Evolutionary conservation across 2,888 invertebrate genomes (phyloP).

Genomic region (Theretra japonica): DNA sequence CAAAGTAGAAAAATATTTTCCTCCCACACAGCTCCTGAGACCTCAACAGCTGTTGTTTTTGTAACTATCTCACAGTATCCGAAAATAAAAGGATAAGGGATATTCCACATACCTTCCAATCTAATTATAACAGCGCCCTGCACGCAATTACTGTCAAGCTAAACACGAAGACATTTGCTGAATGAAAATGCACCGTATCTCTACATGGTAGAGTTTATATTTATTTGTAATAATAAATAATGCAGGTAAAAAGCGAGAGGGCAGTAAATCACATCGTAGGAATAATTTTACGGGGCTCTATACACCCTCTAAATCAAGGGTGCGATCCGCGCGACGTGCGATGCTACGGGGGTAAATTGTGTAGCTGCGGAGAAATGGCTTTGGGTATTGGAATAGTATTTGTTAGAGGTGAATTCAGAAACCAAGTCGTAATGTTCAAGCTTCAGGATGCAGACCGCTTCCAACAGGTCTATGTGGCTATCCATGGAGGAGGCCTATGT

Average conservation of each 20-base stretch:
- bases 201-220: not conserved
- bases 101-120: slow-evolving; percentile 23
- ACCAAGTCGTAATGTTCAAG: not conserved
- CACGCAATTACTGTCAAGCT: slow-evolving; percentile 30
- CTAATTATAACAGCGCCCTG: slow-evolving; percentile 26
- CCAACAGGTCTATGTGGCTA: too few relatives aligned
- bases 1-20: not conserved
- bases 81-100: slow-evolving; percentile 16
- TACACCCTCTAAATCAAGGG: slow-evolving; percentile 36
- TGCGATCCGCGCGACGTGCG: slow-evolving; percentile 45
- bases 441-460: too few relatives aligned
- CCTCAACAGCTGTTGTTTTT: slow-evolving; percentile 6
- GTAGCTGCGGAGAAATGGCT: not conserved
- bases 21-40: not conserved
- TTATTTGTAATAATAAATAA: slow-evolving; percentile 7
- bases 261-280: slow-evolving; percentile 71
- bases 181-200: slow-evolving; percentile 32
- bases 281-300: slow-evolving; percentile 65
- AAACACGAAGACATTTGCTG: slow-evolving; percentile 28
- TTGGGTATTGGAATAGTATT: not conserved
- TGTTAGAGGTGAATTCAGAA: not conserved
- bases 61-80: not conserved
- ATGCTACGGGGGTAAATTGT: slow-evolving; percentile 4
- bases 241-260: slow-evolving; percentile 66
- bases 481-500: too few relatives aligned